Evolutionary conservation across 2,113 vertebrate genomes (phyloP), one percentile per base, ranked within the genome.

Genomic region (Seriola rivoliana): DNA sequence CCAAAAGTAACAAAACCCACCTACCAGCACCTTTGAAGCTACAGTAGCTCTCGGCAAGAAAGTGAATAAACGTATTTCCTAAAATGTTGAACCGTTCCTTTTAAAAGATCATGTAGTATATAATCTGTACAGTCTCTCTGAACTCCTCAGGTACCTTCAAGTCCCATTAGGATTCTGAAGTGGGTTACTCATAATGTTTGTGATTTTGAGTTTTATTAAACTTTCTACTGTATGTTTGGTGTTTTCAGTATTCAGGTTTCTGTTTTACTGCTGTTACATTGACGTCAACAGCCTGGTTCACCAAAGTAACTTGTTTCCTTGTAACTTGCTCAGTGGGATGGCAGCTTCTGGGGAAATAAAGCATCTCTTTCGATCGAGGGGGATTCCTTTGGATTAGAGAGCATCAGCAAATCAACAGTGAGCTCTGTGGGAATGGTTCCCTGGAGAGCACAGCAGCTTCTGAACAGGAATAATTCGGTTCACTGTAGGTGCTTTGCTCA

Each of bases 361-460:
- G 57, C 25, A 48, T 36, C 21, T 69, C 3, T 14, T n/a, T 68
- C 44, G 17, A 62, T 76, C 29, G 12, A 9, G 17, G 19, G 55
- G 52, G 14, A 34, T 72, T 71, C 17, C n/a, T 32, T 21, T 63
- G 59, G 63, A 68, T 81, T 67, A 72, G 25, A 70, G 52, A 59
- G 59, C 34, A 68, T 72, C 63, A 29, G 10, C 12, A 57, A 65
- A 78, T 25, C 62, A 80, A 36, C 64, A 70, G 52, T 58, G 17
- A 57, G 23, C 52, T 55, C 38, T 65, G 12, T 42, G 14, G 38
- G 62, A 58, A 58, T 1, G 13, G 14, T 62, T 80, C 55, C 55
- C 75, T 5, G 0, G 60, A 58, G 44, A 78, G 55, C 2, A 29
- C 29, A 32, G 23, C 16, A 38, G 67, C 42, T 77, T 73, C 23